These are phyloP conservation scores for Andrena marginata DNA, from an alignment of 2,888 invertebrate species.

Conservation along the genomic window DNA sequence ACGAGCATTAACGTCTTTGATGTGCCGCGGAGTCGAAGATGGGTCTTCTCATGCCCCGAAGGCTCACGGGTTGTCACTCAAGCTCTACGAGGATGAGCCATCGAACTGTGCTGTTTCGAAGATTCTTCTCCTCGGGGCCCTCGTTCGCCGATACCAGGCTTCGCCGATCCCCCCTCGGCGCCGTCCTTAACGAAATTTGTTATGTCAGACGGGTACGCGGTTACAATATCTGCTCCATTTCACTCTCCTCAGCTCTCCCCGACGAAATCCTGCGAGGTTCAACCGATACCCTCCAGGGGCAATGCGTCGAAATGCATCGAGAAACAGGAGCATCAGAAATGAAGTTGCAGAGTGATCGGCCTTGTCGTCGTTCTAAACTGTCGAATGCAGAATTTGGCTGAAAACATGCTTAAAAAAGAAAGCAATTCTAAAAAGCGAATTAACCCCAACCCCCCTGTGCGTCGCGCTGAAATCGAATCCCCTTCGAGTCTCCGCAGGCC, in stretches of 20 bases:
- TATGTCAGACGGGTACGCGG: not conserved
- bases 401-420: no score
- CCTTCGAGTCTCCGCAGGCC: not conserved
- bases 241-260: no score
- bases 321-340: no score
- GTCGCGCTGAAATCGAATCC: constrained; percentile 1
- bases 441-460: no score
- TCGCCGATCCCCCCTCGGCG: constrained; percentile 3
- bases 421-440: no score
- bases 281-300: no score
- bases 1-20: constrained; percentile 81
- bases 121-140: constrained; percentile 37
- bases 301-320: no score
- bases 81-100: constrained; percentile 76
- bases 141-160: constrained; percentile 33
- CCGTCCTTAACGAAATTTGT: no score
- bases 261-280: no score
- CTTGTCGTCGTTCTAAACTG: no score
- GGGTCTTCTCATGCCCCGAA: constrained; percentile 75
- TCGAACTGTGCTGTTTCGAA: constrained; percentile 77
- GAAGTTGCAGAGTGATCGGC: no score
- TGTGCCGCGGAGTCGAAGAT: constrained; percentile 79
- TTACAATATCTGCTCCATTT: not conserved
- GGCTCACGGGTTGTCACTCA: constrained; percentile 83
- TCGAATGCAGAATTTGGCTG: no score